A percentile compares a stretch with the other conserved stretches of the same genome.
Evolutionary conservation across 1,140 invertebrate genomes (phyloP).

Genomic region (Andricus grossulariae): DNA sequence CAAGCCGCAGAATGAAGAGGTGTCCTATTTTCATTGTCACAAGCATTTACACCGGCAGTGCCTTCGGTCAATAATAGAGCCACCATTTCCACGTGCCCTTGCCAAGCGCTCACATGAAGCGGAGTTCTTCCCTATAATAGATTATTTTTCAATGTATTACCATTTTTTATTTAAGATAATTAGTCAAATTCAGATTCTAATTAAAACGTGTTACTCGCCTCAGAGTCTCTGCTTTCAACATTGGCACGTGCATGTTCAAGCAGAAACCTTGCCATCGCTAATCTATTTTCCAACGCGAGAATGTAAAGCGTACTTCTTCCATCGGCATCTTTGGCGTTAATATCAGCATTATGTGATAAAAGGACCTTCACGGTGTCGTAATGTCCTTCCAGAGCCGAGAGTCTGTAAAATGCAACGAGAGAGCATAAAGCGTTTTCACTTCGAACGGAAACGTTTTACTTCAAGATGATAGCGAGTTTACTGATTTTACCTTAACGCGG

Average conservation of each 20-base stretch:
- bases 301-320: conserved; percentile 94
- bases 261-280: conserved; percentile 89
- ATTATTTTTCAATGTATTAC: background rate
- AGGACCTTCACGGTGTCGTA: conserved; percentile 87
- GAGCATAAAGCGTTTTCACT: background rate
- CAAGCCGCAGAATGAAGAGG: conserved; percentile 96
- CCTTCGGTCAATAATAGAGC: conserved; percentile 87
- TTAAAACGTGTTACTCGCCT: conserved; percentile 76
- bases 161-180: background rate
- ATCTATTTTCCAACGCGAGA: conserved; percentile 91
- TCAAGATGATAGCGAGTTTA: conserved; percentile 2
- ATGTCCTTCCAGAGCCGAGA: conserved; percentile 91
- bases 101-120: conserved; percentile 95
- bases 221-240: conserved; percentile 90
- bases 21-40: conserved; percentile 92
- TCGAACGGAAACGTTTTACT: conserved; percentile 16
- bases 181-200: background rate
- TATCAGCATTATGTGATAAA: conserved; percentile 86
- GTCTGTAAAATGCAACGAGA: conserved; percentile 71
- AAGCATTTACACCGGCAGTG: conserved; percentile 89
- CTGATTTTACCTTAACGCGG: conserved; percentile 85
- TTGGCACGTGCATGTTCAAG: conserved; percentile 87
- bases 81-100: conserved; percentile 94
- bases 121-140: conserved; percentile 86
- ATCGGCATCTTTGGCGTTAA: conserved; percentile 94